These are phyloP conservation scores for Serrognathus titanus DNA, from an alignment of 2,888 invertebrate species.

Conservation along the genomic window DNA sequence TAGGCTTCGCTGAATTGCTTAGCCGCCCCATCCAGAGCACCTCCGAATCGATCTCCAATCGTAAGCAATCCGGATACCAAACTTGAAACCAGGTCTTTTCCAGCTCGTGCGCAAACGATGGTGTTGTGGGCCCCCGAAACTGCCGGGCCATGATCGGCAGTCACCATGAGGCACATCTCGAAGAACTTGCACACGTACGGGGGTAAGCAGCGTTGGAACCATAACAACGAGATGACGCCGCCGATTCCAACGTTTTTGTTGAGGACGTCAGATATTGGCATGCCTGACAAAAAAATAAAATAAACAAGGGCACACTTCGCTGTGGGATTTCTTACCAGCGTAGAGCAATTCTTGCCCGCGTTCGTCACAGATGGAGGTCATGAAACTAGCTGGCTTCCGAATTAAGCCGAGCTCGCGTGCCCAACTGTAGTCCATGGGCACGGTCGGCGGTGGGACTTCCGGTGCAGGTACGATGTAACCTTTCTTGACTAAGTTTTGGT, in stretches of 20 bases:
- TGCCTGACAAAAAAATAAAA: constrained; percentile 26
- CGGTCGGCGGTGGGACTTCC: constrained; percentile 96
- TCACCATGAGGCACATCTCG: constrained; percentile 98
- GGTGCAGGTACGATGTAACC: constrained; percentile 83
- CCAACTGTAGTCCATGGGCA: constrained; percentile 99
- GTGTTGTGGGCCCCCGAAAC: constrained; percentile 99
- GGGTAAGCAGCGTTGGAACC: constrained; percentile 98
- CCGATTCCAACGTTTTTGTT: constrained; percentile 96
- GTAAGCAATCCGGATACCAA: constrained; percentile 92
- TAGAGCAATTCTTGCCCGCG: constrained; percentile 95
- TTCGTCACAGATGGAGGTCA: constrained; percentile 99
- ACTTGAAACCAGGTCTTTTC: constrained; percentile 95
- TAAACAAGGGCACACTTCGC: neutral
- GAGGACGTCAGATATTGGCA: constrained; percentile 78
- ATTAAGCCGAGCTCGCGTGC: constrained; percentile 96
- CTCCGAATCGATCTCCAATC: constrained; percentile 98
- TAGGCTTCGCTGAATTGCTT: constrained; percentile 95
- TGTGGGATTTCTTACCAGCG: constrained; percentile 70
- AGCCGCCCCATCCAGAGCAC: constrained; percentile 97
- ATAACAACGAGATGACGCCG: constrained; percentile 92
- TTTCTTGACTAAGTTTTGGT: constrained; percentile 70
- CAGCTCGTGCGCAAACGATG: constrained; percentile 94
- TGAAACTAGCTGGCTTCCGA: constrained; percentile 97
- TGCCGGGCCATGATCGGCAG: constrained; percentile 98
- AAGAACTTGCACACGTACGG: constrained; percentile 94